Evolutionary conservation across 2,113 vertebrate genomes (phyloP).

Genomic region (Malurus alboscapulatus): DNA sequence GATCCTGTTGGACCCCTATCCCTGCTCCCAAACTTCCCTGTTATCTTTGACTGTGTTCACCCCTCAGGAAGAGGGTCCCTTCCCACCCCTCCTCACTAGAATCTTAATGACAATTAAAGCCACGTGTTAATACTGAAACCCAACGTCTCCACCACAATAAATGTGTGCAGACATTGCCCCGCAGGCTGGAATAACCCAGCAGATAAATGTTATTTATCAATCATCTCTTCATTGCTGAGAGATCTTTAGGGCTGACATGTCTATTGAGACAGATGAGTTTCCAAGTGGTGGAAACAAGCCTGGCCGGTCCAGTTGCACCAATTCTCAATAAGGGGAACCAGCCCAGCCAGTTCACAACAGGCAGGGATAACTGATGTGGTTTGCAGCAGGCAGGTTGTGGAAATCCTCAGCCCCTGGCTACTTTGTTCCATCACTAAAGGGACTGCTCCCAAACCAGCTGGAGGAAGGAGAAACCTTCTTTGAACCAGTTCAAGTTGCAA

Average conservation of each 20-base stretch:
- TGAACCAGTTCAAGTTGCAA: not conserved
- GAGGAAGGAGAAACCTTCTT: not conserved
- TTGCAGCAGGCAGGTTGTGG: not conserved
- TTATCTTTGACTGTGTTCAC: not conserved
- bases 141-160: not conserved
- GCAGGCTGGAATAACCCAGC: not conserved
- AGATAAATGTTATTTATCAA: not conserved
- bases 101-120: not conserved
- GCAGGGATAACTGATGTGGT: not conserved
- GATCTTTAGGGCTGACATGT: not conserved
- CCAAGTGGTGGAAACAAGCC: not conserved
- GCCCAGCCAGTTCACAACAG: not conserved
- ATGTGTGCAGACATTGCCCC: not conserved
- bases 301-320: not conserved
- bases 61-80: not conserved
- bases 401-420: not conserved
- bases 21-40: not conserved
- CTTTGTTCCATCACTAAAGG: not conserved
- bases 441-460: not conserved
- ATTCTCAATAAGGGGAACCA: not conserved
- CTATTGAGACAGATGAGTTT: not conserved
- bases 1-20: fast-evolving
- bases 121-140: not conserved
- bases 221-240: not conserved
- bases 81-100: not conserved